A percentile compares a stretch with the other conserved stretches of the same genome.
Evolutionary conservation across 2,888 invertebrate genomes (phyloP).

Genomic region (Patella depressa): DNA sequence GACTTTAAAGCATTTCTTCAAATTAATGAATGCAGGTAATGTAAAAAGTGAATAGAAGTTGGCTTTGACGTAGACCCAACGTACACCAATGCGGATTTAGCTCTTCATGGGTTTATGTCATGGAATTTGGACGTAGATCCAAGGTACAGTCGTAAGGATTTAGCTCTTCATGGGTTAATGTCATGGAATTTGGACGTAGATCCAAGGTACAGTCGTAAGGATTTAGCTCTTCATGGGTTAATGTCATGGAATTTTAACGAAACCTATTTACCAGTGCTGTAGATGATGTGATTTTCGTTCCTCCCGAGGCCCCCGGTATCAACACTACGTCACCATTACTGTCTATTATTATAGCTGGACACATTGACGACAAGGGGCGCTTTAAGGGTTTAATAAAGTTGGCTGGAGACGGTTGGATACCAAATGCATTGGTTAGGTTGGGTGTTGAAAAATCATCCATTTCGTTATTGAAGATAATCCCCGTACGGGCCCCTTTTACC

Average conservation of each 20-base stretch:
- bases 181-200: too few species aligned
- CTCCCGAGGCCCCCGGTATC: conserved; percentile 89
- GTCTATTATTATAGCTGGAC: conserved; percentile 82
- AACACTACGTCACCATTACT: conserved; percentile 78
- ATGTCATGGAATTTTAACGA: neutral
- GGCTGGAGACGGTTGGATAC: conserved; percentile 79
- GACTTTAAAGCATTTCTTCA: too few species aligned
- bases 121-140: too few species aligned
- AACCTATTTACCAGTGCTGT: conserved; percentile 72
- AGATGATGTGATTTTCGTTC: conserved; percentile 89
- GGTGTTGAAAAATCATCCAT: conserved; percentile 93
- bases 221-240: too few species aligned
- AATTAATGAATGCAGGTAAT: too few species aligned
- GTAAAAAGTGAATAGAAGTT: too few species aligned
- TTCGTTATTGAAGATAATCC: conserved; percentile 91
- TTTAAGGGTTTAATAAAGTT: conserved; percentile 88
- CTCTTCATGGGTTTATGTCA: too few species aligned
- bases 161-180: too few species aligned
- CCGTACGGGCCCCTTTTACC: conserved; percentile 72
- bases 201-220: neutral
- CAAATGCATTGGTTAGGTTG: conserved; percentile 63
- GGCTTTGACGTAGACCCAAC: too few species aligned
- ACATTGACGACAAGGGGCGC: conserved; percentile 91
- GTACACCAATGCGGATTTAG: too few species aligned
- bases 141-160: too few species aligned